Base-by-base conservation (phyloP, 2,797 vertebrate species). In the Acridotheres tristis region DNA sequence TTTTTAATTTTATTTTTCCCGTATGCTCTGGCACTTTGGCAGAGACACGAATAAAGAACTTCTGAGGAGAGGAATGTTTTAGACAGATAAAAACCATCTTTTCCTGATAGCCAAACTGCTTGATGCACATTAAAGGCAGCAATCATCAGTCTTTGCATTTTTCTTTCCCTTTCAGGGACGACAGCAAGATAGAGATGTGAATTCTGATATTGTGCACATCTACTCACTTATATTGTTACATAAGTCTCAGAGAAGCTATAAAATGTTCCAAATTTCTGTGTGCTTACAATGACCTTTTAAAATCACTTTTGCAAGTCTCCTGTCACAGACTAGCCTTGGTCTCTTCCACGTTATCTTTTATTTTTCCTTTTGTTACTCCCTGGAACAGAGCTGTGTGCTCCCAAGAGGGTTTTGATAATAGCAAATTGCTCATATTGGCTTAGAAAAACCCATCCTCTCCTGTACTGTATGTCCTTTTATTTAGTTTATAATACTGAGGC, bases 401-500 rank as follows among this genome's bases (percentile, higher is more conserved):
- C 74, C 71, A 73, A 81, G 21, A 67, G 58, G n/a, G 36, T 61
- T 94, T 76, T 89, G 61, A 80, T 85, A 73, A 63, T 54, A 94
- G 73, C 59, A 89, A 75, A 90, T 94, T 77, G 58, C 53, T 86
- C 40, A 3, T 38, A 73, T 66, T 25, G 27, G 47, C 45, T 88
- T 85, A 67, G 80, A 74, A 93, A 94, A 92, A 54, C 25, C 55
- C 65, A 50, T 84, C 36, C 58, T 79, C 79, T 89, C 66, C 81
- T 73, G 77, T 55, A 89, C 51, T 89, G 7, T 30, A 48, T 93
- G 62, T 68, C 74, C 69, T 94, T 93, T 94, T 82, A 67, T 93
- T 96, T 94, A 83, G 92, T 83, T 82, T 88, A 75, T 61, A 89
- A 71, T 76, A 67, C 48, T 20, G 71, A 95, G 30, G 91, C 54